Evolutionary conservation across 2,888 invertebrate genomes (phyloP), one percentile per base, ranked within the genome.

Genomic region (Amphipoea oculea): DNA sequence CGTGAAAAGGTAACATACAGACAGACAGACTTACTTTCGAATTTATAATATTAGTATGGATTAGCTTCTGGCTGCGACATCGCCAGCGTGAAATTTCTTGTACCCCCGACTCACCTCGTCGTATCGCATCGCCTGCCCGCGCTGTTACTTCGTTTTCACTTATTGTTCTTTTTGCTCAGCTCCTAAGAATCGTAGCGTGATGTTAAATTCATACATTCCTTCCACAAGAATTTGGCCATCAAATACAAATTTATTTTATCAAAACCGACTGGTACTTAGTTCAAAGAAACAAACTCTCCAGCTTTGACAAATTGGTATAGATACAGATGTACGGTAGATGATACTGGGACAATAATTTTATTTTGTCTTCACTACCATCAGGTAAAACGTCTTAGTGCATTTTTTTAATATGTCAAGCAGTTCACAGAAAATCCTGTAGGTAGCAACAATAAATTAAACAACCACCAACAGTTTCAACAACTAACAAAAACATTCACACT

Each of bases 401-500:
- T 9, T 65, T 65, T 65, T 36, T 40, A 20, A 20, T 9, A 65
- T 65, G 20, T 20, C 20, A 40, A 65, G 11, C 20, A 65, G 11
- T 40, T 23, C 11, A 20, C 20, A 48, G 48, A 17, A 51, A 51
- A 54, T 36, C 14, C n/a, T 62, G 17, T 12, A n/a, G 48, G 20
- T 29, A 70, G 29, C 12, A 66, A n/a, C 7, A 45, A 6, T 14
- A 65, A 57, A 29, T 45, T 23, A 65, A 75, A 62, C 17, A 36
- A 57, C 7, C n/a, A 17, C 11, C 23, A 9, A 68, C 51, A 29
- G 5, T 66, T 69, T 11, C 40, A 70, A 5, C 1, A 70, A 63
- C n/a, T 48, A 40, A 66, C 72, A 42, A 48, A 57, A 77, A 66
- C 62, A 63, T 68, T 51, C 40, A 42, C 36, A 70, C 54, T 45